Evolutionary conservation across 2,113 vertebrate species (phyloP).

Genomic region (Edolisoma coerulescens): DNA sequence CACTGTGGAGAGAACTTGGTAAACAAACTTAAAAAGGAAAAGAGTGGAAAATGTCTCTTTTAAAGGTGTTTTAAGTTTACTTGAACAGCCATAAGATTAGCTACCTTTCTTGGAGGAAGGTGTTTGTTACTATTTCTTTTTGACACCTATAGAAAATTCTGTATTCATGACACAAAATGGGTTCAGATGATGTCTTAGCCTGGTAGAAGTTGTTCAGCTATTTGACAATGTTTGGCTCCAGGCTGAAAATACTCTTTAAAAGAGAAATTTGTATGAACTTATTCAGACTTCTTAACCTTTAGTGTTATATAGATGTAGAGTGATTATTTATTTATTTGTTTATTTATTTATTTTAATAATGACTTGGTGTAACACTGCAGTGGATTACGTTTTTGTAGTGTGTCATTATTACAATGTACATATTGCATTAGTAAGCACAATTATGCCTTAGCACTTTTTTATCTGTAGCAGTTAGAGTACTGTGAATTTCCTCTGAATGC

Average conservation of each 20-base stretch:
- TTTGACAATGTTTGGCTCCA: background rate
- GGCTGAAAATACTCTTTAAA: background rate
- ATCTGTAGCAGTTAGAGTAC: background rate
- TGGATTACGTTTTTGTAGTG: background rate
- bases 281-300: background rate
- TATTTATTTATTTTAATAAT: background rate
- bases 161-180: background rate
- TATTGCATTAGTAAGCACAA: background rate
- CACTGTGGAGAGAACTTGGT: background rate
- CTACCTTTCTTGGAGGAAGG: background rate
- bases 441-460: background rate
- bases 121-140: background rate
- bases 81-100: background rate
- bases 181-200: background rate
- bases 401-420: background rate
- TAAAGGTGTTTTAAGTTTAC: background rate
- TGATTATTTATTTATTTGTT: background rate
- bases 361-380: background rate
- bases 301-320: background rate
- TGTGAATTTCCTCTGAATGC: background rate
- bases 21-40: background rate
- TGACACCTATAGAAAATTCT: background rate
- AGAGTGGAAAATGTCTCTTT: background rate
- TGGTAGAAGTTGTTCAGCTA: background rate
- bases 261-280: background rate